Evolutionary conservation across 1,140 invertebrate species (phyloP).

Genomic region (Drosophila ogumai): DNA sequence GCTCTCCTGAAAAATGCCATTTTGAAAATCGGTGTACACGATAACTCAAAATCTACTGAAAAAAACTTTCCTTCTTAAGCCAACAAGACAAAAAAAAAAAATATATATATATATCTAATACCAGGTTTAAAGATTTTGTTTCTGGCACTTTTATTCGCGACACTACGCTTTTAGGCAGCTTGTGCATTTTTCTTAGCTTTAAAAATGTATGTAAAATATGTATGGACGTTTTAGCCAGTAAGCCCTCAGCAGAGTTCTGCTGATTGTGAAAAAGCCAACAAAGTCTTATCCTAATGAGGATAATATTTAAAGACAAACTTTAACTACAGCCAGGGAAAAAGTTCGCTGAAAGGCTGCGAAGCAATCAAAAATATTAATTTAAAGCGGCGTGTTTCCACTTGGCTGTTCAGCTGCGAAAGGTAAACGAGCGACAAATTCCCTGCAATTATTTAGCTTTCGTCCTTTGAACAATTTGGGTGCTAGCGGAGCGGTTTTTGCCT

Average conservation of each 20-base stretch:
- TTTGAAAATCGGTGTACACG: no score
- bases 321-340: conserved; percentile 34
- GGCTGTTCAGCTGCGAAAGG: conserved; percentile 20
- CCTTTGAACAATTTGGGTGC: conserved; percentile 52
- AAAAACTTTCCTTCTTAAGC: no score
- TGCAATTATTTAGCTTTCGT: conserved; percentile 53
- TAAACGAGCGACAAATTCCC: conserved; percentile 51
- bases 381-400: background rate
- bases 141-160: no score
- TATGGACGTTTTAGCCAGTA: background rate
- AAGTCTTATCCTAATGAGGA: conserved; percentile 45
- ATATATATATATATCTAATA: no score
- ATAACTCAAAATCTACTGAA: no score
- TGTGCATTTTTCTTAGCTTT: no score
- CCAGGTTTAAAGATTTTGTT: no score
- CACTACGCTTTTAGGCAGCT: no score
- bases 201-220: background rate
- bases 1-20: background rate
- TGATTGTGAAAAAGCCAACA: conserved; percentile 43
- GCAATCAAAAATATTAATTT: conserved; percentile 71
- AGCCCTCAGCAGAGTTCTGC: background rate
- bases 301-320: conserved; percentile 63
- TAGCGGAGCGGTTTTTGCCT: conserved; percentile 49
- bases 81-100: no score
- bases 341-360: conserved; percentile 9